phyloP scores from a whole-genome alignment of 2,888 invertebrate genomes.

The Anarsia innoxiella region DNA sequence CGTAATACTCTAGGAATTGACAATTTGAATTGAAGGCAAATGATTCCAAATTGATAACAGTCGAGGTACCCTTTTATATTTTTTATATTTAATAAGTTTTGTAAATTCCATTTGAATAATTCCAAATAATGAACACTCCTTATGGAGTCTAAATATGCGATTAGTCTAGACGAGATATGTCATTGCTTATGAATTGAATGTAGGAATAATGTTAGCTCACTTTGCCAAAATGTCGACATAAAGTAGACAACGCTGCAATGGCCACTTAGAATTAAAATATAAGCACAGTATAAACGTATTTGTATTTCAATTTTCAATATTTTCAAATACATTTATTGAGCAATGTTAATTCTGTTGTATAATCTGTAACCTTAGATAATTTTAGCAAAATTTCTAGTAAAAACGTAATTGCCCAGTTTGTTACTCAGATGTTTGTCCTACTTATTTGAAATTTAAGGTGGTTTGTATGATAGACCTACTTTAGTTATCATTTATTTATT shows the following conservation, averaged over 20 bases:
- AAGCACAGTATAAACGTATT: too few species aligned
- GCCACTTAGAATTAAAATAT: too few species aligned
- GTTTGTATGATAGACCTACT: constrained; percentile 53
- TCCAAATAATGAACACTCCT: constrained; percentile 39
- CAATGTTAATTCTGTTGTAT: constrained; percentile 23
- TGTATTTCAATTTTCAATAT: background rate
- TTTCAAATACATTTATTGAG: constrained; percentile 19
- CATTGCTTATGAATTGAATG: constrained; percentile 12
- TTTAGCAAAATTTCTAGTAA: constrained; percentile 37
- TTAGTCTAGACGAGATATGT: constrained; percentile 17
- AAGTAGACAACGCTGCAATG: background rate
- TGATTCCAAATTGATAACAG: constrained; percentile 42
- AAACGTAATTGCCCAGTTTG: constrained; percentile 21
- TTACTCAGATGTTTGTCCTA: constrained; percentile 29
- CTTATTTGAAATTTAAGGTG: constrained; percentile 38
- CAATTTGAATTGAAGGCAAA: constrained; percentile 26
- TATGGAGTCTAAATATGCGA: constrained; percentile 42
- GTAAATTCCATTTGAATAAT: constrained; percentile 35
- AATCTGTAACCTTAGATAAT: constrained; percentile 31
- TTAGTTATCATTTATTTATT: constrained; percentile 65
- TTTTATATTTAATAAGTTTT: constrained; percentile 36
- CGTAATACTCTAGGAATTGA: constrained; percentile 59
- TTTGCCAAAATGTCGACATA: background rate
- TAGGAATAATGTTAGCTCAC: background rate
- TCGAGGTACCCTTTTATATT: constrained; percentile 39